Conservation (phyloP, 2,888 invertebrate genomes). For the Lasioglossum marginatum region DNA sequence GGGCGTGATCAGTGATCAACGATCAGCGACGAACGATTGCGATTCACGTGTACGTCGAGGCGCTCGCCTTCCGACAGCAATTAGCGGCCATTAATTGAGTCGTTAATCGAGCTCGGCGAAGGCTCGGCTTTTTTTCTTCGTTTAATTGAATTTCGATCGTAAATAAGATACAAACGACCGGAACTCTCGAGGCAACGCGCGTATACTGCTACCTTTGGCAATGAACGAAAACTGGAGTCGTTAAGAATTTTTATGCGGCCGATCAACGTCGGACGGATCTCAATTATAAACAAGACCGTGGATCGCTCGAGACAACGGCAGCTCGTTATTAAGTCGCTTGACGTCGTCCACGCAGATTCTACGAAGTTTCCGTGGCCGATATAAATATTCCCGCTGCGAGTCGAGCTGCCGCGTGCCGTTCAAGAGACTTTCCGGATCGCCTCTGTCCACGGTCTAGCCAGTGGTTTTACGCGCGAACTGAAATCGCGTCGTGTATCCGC, state of each 20-base stretch:
- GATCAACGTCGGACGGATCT: constrained; percentile 12
- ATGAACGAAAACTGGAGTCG: constrained; percentile 40
- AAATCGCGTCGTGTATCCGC: background rate
- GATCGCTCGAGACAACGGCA: constrained; percentile 13
- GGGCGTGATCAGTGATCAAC: background rate
- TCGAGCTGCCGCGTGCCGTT: background rate
- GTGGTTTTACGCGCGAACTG: background rate
- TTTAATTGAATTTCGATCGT: constrained; percentile 40
- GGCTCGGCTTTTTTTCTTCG: constrained; percentile 2
- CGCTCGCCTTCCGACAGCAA: constrained; percentile 34
- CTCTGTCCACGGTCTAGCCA: background rate
- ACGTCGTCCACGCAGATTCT: constrained; percentile 31
- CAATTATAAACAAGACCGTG: constrained; percentile 19
- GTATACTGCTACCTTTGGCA: constrained; percentile 17
- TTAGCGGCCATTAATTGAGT: constrained; percentile 45
- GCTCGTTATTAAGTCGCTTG: constrained; percentile 19
- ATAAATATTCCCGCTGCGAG: background rate
- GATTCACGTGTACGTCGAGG: background rate
- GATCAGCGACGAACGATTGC: background rate
- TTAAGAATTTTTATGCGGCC: constrained; percentile 27
- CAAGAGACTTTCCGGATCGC: background rate
- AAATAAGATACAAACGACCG: constrained; percentile 29
- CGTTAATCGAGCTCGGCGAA: constrained; percentile 27
- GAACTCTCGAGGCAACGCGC: background rate
- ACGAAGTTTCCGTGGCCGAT: background rate